Conservation (phyloP, 2,113 vertebrate genomes). For the Recurvirostra avosetta region DNA sequence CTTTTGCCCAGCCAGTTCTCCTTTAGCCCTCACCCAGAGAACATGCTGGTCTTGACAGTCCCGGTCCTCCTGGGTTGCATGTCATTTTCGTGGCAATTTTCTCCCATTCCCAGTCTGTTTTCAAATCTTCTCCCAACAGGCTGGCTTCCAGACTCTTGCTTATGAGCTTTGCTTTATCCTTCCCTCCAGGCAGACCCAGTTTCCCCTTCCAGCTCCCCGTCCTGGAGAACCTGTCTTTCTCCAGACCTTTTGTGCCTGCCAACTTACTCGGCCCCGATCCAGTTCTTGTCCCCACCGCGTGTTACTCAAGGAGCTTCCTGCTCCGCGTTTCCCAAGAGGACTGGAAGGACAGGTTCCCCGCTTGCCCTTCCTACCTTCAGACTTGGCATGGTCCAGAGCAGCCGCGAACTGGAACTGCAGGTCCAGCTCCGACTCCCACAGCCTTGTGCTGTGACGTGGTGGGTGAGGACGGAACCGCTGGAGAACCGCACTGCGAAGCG, state of each 20-base stretch:
- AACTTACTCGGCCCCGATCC: rapidly evolving
- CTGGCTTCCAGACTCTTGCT: background rate
- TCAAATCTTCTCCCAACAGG: background rate
- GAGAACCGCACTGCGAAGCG: rapidly evolving
- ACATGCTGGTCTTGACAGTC: background rate
- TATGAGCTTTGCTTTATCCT: background rate
- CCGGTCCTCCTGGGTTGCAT: background rate
- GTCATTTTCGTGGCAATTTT: background rate
- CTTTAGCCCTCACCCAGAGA: background rate
- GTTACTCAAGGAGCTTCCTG: background rate
- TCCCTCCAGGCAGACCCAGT: background rate
- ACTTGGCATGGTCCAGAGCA: background rate
- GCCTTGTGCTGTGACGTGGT: background rate
- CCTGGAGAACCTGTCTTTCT: background rate
- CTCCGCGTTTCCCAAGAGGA: background rate
- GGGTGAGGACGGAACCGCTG: background rate
- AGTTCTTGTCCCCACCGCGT: rapidly evolving
- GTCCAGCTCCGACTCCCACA: background rate
- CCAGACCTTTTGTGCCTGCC: background rate
- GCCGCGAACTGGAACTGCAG: background rate
- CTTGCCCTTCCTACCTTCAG: background rate
- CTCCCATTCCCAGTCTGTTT: background rate
- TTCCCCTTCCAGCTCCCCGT: background rate
- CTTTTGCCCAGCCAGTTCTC: background rate
- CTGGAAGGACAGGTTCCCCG: conserved; percentile 16